These are phyloP conservation scores for Heliopora coerulea DNA, from an alignment of 92 coral and sea anemone genomes.

Conservation along the genomic window DNA sequence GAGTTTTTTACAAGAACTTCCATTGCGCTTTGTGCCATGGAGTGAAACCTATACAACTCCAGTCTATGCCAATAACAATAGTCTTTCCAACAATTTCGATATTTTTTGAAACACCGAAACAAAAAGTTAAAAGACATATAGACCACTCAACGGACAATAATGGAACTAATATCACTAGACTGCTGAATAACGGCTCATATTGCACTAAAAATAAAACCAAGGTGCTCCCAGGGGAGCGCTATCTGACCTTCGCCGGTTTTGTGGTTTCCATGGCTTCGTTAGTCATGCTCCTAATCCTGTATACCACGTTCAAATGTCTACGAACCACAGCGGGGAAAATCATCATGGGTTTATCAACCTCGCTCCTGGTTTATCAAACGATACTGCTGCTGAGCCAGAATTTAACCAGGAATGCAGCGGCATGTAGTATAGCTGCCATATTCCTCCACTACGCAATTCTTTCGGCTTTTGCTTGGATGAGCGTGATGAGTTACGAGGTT, in stretches of 20 bases:
- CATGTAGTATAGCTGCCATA: conserved; percentile 55
- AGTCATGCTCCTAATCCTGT: conserved; percentile 49
- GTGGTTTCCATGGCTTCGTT: conserved; percentile 47
- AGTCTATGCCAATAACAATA: background rate
- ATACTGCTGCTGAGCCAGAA: conserved; percentile 42
- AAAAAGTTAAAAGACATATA: background rate
- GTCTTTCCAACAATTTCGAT: background rate
- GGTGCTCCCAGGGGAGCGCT: background rate
- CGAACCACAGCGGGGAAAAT: conserved; percentile 66
- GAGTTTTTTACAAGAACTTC: conserved; percentile 21
- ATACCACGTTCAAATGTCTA: conserved; percentile 42
- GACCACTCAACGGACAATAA: background rate
- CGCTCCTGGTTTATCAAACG: conserved; percentile 53
- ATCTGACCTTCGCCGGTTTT: conserved; percentile 46
- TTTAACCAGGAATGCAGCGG: conserved; percentile 41
- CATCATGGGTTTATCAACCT: conserved; percentile 55
- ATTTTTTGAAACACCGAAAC: conserved; percentile 27
- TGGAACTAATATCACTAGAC: background rate
- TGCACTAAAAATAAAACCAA: background rate
- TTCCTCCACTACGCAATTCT: conserved; percentile 54
- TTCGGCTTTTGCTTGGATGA: conserved; percentile 66
- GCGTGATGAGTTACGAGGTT: conserved; percentile 62
- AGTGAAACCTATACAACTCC: background rate
- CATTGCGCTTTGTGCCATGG: conserved; percentile 43
- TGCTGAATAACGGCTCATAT: conserved; percentile 1